Evolutionary conservation across 2,797 vertebrate genomes (phyloP).

Genomic region (Peromyscus melanophrys): DNA sequence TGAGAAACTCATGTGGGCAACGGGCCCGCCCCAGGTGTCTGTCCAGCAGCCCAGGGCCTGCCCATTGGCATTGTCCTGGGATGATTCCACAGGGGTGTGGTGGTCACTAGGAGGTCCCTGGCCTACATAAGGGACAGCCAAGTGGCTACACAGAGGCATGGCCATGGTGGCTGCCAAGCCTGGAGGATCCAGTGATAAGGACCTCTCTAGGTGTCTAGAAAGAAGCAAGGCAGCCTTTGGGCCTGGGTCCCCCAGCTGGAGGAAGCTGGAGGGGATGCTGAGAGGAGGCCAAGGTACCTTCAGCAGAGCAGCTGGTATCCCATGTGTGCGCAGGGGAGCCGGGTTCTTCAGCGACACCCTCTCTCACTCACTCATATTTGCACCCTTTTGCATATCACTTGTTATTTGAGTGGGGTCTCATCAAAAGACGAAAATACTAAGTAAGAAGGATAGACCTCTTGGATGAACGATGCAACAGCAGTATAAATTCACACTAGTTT

Average conservation of each 20-base stretch:
- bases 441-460: neutral
- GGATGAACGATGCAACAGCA: neutral
- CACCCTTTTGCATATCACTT: neutral
- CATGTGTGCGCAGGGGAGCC: neutral
- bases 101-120: neutral
- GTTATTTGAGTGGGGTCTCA: constrained; percentile 22
- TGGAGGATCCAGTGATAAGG: neutral
- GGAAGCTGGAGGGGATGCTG: neutral
- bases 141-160: neutral
- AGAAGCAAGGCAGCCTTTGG: neutral
- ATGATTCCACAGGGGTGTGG: neutral
- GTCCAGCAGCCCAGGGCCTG: neutral
- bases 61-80: neutral
- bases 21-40: neutral
- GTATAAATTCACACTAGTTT: neutral
- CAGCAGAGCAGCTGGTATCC: neutral
- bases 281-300: neutral
- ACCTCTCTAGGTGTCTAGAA: neutral
- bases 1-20: neutral
- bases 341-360: neutral
- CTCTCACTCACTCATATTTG: neutral
- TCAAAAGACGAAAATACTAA: constrained; percentile 27
- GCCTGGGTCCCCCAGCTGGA: neutral
- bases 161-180: neutral
- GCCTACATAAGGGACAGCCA: neutral